Base-by-base conservation (phyloP, 2,797 vertebrate species). In the Neopelma chrysocephalum region DNA sequence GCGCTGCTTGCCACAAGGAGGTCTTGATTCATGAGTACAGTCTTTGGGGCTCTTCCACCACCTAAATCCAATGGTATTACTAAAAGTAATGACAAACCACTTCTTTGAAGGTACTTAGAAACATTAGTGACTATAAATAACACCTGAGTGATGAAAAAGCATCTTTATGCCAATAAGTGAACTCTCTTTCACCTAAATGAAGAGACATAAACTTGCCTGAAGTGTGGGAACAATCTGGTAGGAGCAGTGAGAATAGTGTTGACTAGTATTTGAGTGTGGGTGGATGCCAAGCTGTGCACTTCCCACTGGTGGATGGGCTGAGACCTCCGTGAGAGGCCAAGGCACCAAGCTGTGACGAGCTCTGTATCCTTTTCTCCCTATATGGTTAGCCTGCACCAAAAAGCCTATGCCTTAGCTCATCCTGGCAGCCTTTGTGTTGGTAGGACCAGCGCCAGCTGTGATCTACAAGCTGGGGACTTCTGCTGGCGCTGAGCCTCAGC, bases 71-170 rank as follows among this genome's bases (percentile, higher is more conserved):
- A 36, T 4, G 4, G 12, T 51, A 54, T 58, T 69, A 68, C 53
- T 75, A n/a, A 91, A 90, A 90, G 13, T 36, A 78, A 32, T 47
- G 57, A 75, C 2, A 95, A 90, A 57, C 31, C 6, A 47, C 25
- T 81, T 72, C 12, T 93, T 56, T 91, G 65, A 86, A 88, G 58
- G 65, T 57, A 32, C 48, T 83, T 75, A 81, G 45, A 78, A 94
- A 65, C 14, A 32, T 51, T 43, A 61, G 6, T 58, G 38, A 36
- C n/a, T 94, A 38, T 47, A 77, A 94, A 82, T 64, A 86, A 81
- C 27, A 86, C 12, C n/a, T 31, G 9, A 40, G 31, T 20, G 20
- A 19, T 57, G 31, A 71, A 85, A 61, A 85, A 88, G 8, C 5
- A 14, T 36, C 25, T 83, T 71, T 47, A 54, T 61, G 34, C 13